Conservation (phyloP, 92 coral and sea anemone genomes). For the Palythoa caribaeorum region DNA sequence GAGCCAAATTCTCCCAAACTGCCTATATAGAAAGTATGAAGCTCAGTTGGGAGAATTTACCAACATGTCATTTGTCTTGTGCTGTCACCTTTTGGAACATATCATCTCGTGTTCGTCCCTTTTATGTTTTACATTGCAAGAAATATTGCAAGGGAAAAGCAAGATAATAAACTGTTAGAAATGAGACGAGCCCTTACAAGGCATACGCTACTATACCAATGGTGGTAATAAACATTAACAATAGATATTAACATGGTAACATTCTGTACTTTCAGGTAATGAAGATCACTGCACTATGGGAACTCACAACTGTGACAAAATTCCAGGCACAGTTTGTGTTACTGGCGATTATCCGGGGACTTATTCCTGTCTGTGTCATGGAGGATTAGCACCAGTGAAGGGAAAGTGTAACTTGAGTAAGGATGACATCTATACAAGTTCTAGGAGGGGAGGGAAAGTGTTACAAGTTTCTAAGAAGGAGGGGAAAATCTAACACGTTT, state of each 20-base stretch:
- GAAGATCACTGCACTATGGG: constrained; percentile 28
- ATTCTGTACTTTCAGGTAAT: neutral
- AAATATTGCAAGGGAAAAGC: no score
- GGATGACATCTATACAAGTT: neutral
- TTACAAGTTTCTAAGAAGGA: neutral
- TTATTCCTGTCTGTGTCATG: constrained; percentile 33
- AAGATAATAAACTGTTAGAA: no score
- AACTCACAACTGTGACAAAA: constrained; percentile 26
- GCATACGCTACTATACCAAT: no score
- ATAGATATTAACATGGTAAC: neutral
- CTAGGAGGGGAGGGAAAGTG: neutral
- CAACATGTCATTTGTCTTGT: neutral
- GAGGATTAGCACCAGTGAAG: constrained; percentile 30
- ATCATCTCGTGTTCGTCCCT: no score
- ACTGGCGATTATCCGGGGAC: constrained; percentile 42
- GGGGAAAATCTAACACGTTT: neutral
- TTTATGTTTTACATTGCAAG: no score
- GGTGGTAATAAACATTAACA: no score
- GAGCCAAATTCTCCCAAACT: no score
- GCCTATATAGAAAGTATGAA: no score
- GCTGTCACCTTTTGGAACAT: no score
- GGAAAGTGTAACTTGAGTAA: constrained; percentile 26
- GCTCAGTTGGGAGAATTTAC: no score
- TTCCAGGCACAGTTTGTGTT: constrained; percentile 25
- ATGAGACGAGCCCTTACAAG: no score